Base-by-base conservation (phyloP, 2,113 vertebrate genomes). In the Labeo rohita region DNA sequence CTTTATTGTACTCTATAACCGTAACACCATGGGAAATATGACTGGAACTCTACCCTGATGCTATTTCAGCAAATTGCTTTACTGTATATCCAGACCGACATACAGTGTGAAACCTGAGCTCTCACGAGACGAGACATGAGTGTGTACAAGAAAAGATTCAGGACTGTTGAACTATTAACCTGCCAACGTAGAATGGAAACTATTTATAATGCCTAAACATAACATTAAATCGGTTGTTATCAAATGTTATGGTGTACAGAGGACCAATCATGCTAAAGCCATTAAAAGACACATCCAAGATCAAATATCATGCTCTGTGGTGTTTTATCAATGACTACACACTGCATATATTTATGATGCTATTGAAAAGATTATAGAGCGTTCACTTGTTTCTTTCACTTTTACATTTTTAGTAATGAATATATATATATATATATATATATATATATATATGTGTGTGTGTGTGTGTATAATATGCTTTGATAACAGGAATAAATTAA, bases 101-200 rank as follows among this genome's bases (percentile, higher is more conserved):
- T 83, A 85, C n/a, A 80, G 66, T 2, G 7, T 59, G 82, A 54
- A 88, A 77, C 59, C 23, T 36, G 59, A 79, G 79, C 85, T 84
- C 16, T 79, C 75, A 52, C 79, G 47, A 66, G 66, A 80, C 56
- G 16, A 79, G 76, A 36, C 72, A 12, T 36, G 39, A 75, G 61
- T 56, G 52, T 85, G 81, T 77, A 52, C 56, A 76, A 77, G 84
- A 61, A 89, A 88, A 79, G 54, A 83, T 76, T 84, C 23, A 9
- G 34, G 65, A 88, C 80, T 83, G 74, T 52, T 84, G 47, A 84
- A 80, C 56, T 70, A 85, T 59, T 85, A 77, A 85, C 65, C 78
- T 52, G 49, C 47, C 73, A 83, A n/a, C 59, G 45, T 16, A 61
- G 66, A 76, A 54, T 79, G 75, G 34, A 74, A 83, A 61, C 43